These are phyloP conservation scores for Octodon degus DNA, from an alignment of 2,113 vertebrate species.

Conservation along the genomic window DNA sequence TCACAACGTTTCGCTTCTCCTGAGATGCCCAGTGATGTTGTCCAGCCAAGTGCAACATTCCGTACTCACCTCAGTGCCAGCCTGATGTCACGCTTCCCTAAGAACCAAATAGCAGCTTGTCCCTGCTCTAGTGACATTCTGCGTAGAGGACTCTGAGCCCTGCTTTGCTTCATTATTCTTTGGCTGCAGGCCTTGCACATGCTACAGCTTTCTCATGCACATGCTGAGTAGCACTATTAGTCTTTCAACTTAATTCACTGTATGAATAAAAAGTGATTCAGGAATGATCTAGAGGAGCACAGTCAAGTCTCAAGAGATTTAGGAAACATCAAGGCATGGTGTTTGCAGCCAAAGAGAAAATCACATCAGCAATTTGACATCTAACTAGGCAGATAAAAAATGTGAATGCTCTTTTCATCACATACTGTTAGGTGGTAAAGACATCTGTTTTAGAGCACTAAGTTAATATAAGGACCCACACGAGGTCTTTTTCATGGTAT, in stretches of 20 bases:
- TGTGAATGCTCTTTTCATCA: neutral
- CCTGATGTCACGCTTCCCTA: neutral
- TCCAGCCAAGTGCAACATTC: neutral
- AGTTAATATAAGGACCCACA: neutral
- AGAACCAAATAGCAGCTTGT: conserved; percentile 34
- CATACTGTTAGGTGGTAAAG: neutral
- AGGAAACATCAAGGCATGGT: neutral
- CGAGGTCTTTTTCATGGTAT: neutral
- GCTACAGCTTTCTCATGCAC: conserved; percentile 58
- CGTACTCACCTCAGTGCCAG: conserved; percentile 27
- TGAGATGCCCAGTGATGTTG: neutral
- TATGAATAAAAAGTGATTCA: conserved; percentile 58
- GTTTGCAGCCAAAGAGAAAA: conserved; percentile 1
- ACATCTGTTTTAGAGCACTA: neutral
- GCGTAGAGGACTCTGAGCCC: neutral
- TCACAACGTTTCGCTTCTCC: neutral
- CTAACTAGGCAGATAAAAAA: neutral
- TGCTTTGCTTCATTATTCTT: conserved; percentile 43
- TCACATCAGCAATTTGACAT: neutral
- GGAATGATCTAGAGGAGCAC: conserved; percentile 20
- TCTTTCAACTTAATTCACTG: conserved; percentile 73
- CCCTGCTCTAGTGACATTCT: conserved; percentile 11
- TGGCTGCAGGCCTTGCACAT: conserved; percentile 54
- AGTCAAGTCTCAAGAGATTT: conserved; percentile 47
- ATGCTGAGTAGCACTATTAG: conserved; percentile 14